A percentile compares a stretch with the other conserved stretches of the same genome.
Evolutionary conservation across 2,888 invertebrate genomes (phyloP).

Genomic region (Panzeria rudis): DNA sequence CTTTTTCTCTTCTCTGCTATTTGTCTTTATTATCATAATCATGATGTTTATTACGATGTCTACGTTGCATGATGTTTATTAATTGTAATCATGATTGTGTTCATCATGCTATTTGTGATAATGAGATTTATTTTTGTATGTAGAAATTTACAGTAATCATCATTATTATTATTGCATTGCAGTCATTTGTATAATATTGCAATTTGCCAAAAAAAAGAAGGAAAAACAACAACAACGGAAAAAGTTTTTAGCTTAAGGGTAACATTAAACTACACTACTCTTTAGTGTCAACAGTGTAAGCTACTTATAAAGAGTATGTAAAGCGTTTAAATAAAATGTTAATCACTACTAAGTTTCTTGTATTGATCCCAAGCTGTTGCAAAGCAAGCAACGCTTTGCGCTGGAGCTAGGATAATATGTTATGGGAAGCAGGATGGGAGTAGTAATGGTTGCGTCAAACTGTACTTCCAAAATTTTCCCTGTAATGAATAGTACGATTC

Average conservation of each 20-base stretch:
- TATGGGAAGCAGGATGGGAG: too few species aligned
- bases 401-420: too few species aligned
- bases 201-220: constrained; percentile 77
- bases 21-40: constrained; percentile 26
- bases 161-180: constrained; percentile 77
- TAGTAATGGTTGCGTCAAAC: too few species aligned
- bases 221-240: constrained; percentile 17
- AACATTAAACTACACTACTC: constrained; percentile 48
- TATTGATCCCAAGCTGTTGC: too few species aligned
- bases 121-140: constrained; percentile 25
- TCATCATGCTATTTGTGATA: constrained; percentile 39
- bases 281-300: constrained; percentile 31
- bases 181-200: constrained; percentile 82
- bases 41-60: constrained; percentile 47
- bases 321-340: constrained; percentile 53
- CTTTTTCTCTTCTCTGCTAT: constrained; percentile 26
- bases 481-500: too few species aligned
- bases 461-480: too few species aligned
- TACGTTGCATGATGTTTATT: constrained; percentile 24
- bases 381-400: too few species aligned
- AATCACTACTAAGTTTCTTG: neutral
- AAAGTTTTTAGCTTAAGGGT: constrained; percentile 48
- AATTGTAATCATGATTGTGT: constrained; percentile 20
- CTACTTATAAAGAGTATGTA: constrained; percentile 31
- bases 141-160: constrained; percentile 11